Percentiles rank a stretch among this genome's conserved stretches.
Conservation (phyloP, 1,140 invertebrate species). For the Polypedilum pembai region DNA sequence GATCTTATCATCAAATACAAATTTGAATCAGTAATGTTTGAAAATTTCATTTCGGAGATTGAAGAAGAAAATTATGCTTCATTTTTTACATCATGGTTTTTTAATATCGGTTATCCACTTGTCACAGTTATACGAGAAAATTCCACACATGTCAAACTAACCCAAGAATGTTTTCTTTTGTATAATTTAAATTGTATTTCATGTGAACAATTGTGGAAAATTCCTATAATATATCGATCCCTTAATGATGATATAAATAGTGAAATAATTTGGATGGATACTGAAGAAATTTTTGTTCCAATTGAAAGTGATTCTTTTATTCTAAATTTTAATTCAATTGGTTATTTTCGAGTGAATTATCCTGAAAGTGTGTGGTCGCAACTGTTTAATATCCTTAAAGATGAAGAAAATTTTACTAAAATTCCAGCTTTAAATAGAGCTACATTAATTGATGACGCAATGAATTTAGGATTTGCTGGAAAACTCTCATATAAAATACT, state of each 20-base stretch:
- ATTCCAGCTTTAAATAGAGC: slow-evolving; percentile 61
- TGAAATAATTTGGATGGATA: not conserved
- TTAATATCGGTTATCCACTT: not conserved
- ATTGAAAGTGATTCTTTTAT: not conserved
- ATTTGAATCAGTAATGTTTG: not conserved
- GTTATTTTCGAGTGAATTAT: slow-evolving; percentile 36
- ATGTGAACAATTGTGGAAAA: not conserved
- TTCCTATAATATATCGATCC: not conserved
- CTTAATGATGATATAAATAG: not conserved
- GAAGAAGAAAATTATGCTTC: not conserved
- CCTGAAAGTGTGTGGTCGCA: slow-evolving; percentile 46
- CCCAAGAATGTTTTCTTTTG: not conserved
- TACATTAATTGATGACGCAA: slow-evolving; percentile 63
- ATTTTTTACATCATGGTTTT: not conserved
- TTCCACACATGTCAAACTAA: not conserved
- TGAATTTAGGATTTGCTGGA: slow-evolving; percentile 52
- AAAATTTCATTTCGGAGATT: not conserved
- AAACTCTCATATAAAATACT: slow-evolving; percentile 42
- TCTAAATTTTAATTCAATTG: not conserved
- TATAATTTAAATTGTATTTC: not conserved
- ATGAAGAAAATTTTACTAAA: slow-evolving; percentile 35
- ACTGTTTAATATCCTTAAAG: slow-evolving; percentile 42
- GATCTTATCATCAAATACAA: not conserved
- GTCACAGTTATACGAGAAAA: not conserved
- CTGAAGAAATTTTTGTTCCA: not conserved